phyloP scores from a whole-genome alignment of 23 tunicate genomes.

The Ascidia mentula region DNA sequence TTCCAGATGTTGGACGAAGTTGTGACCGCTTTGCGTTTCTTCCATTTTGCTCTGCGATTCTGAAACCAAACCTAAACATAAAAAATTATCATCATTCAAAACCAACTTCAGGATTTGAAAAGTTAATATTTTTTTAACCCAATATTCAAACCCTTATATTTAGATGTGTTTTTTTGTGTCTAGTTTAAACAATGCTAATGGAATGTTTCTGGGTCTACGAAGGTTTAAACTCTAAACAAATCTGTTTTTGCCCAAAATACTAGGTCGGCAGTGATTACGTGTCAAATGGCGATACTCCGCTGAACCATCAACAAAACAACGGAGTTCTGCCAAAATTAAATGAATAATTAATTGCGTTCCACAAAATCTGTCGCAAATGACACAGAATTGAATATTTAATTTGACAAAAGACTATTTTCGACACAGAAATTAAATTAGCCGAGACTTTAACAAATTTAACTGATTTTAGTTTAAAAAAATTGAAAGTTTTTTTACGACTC shows the following conservation, averaged over 20 bases:
- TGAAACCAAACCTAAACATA: conserved; percentile 92
- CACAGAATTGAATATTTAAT: background rate
- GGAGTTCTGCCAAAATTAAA: background rate
- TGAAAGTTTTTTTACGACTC: background rate
- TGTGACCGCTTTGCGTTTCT: conserved; percentile 52
- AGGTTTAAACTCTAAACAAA: too few species aligned
- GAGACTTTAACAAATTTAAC: background rate
- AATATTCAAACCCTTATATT: too few species aligned
- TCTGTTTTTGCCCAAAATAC: background rate
- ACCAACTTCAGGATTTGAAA: background rate
- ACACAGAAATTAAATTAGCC: conserved; percentile 7
- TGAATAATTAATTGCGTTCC: background rate
- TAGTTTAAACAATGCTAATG: background rate
- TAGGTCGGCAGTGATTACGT: background rate
- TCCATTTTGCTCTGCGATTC: conserved; percentile 98
- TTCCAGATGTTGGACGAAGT: conserved; percentile 45
- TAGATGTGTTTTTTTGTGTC: too few species aligned
- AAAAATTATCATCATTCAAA: too few species aligned
- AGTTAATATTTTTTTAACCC: background rate
- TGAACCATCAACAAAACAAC: background rate
- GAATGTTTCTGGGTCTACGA: too few species aligned
- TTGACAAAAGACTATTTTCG: background rate
- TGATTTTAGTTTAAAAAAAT: background rate
- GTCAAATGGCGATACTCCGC: background rate
- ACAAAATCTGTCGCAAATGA: conserved; percentile 1